Percentiles rank a stretch among this genome's conserved stretches.
phyloP scores from a whole-genome alignment of 2,888 invertebrate species.

The Calameuta filiformis region DNA sequence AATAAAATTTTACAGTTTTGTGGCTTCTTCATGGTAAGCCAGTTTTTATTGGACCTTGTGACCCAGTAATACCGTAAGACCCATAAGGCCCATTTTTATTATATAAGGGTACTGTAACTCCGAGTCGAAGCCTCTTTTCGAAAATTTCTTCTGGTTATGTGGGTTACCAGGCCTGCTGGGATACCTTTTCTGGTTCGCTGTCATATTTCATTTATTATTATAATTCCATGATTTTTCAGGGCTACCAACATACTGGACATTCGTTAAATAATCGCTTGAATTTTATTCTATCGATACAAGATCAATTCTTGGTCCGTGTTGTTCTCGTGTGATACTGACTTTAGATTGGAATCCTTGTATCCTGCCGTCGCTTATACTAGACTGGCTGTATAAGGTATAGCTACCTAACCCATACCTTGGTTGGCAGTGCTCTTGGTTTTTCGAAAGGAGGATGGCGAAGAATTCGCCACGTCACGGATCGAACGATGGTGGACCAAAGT shows the following conservation, averaged over 20 bases:
- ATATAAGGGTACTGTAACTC: constrained; percentile 6
- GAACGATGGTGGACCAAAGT: constrained; percentile 33
- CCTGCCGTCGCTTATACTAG: background rate
- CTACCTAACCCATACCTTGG: background rate
- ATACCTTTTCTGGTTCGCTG: constrained; percentile 21
- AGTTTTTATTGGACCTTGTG: constrained; percentile 20
- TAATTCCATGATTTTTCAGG: background rate
- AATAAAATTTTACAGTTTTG: constrained; percentile 26
- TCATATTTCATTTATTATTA: constrained; percentile 9
- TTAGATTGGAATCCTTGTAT: background rate
- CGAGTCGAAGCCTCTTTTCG: constrained; percentile 14
- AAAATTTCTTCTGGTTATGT: constrained; percentile 27
- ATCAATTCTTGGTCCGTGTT: background rate
- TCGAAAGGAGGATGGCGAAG: constrained; percentile 26
- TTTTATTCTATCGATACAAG: background rate
- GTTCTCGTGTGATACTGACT: background rate
- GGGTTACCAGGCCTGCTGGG: constrained; percentile 23
- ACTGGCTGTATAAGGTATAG: background rate
- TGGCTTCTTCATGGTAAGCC: constrained; percentile 12
- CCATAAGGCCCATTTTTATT: background rate
- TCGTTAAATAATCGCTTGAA: background rate
- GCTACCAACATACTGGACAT: background rate
- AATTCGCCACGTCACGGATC: constrained; percentile 31
- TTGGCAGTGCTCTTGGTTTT: constrained; percentile 2
- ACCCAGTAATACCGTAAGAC: constrained; percentile 16